Conservation (phyloP, 1,140 invertebrate species). For the Octopus bimaculoides region DNA sequence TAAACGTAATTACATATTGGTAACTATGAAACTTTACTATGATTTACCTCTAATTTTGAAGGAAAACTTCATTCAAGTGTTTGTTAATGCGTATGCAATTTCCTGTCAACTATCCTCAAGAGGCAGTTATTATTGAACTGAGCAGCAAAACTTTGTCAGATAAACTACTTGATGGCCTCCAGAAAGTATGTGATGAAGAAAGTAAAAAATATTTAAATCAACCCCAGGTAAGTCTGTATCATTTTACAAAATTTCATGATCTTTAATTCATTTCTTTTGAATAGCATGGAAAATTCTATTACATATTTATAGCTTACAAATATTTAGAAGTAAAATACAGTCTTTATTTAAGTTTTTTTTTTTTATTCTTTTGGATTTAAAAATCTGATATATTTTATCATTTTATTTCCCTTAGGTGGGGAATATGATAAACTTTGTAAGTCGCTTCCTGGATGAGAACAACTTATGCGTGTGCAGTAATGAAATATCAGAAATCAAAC, state of each 20-base stretch:
- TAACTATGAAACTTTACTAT: too few relatives aligned
- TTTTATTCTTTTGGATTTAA: background rate
- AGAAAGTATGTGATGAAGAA: constrained; percentile 68
- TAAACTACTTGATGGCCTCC: constrained; percentile 66
- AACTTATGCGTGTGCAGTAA: constrained; percentile 73
- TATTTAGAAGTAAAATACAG: too few relatives aligned
- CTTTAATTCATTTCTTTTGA: background rate
- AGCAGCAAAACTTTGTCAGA: constrained; percentile 71
- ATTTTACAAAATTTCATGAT: background rate
- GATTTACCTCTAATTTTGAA: constrained; percentile 36
- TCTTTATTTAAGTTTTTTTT: too few relatives aligned
- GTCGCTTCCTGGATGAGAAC: constrained; percentile 71
- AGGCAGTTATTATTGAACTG: constrained; percentile 67
- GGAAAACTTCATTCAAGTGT: constrained; percentile 65
- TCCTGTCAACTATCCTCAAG: constrained; percentile 64
- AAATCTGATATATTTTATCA: constrained; percentile 16
- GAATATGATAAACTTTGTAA: constrained; percentile 64
- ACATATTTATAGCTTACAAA: constrained; percentile 1
- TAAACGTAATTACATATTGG: too few relatives aligned
- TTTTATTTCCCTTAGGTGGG: constrained; percentile 56
- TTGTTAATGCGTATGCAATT: constrained; percentile 70
- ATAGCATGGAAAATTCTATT: background rate
- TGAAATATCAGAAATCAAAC: constrained; percentile 68
- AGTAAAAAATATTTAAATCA: constrained; percentile 65
- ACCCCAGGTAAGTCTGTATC: constrained; percentile 45